Evolutionary conservation across 2,888 invertebrate species (phyloP).

Genomic region (Agriopis leucophaearia): DNA sequence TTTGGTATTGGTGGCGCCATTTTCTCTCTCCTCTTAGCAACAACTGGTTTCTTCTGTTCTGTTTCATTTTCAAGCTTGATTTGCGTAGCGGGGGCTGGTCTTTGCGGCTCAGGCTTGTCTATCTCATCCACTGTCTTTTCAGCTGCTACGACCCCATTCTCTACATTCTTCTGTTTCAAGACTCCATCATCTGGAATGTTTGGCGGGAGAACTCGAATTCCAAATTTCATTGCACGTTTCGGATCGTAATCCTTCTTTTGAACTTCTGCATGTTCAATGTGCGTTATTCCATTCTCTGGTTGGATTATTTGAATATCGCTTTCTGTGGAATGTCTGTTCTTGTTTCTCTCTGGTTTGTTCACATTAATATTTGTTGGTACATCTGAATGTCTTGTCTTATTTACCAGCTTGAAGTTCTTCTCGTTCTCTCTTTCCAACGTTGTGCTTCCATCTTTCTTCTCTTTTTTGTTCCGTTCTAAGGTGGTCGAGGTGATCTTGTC

Average conservation of each 20-base stretch:
- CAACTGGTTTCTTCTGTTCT: conserved; percentile 80
- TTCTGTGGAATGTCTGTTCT: conserved; percentile 73
- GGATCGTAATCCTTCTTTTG: conserved; percentile 86
- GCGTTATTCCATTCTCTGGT: conserved; percentile 73
- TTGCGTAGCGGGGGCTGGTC: conserved; percentile 67
- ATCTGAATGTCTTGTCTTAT: conserved; percentile 73
- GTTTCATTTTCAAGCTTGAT: conserved; percentile 84
- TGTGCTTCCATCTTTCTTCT: conserved; percentile 73
- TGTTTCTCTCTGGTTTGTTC: conserved; percentile 76
- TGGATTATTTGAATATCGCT: conserved; percentile 76
- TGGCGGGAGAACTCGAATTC: conserved; percentile 88
- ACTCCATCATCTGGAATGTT: conserved; percentile 84
- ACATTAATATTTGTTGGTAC: conserved; percentile 50
- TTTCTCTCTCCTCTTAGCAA: conserved; percentile 83
- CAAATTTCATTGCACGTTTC: conserved; percentile 88
- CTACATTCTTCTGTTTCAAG: conserved; percentile 75
- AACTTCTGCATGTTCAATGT: conserved; percentile 79
- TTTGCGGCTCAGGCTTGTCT: conserved; percentile 75
- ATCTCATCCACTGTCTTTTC: conserved; percentile 76
- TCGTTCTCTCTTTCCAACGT: conserved; percentile 83
- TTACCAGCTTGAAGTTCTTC: conserved; percentile 77
- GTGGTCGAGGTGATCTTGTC: conserved; percentile 81
- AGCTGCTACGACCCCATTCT: conserved; percentile 72
- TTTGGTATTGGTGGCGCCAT: conserved; percentile 83
- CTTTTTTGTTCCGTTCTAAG: conserved; percentile 80